Percentiles rank a stretch among this genome's conserved stretches.
Conservation (phyloP, 2,888 invertebrate species). For the Galerucella nymphaeae region DNA sequence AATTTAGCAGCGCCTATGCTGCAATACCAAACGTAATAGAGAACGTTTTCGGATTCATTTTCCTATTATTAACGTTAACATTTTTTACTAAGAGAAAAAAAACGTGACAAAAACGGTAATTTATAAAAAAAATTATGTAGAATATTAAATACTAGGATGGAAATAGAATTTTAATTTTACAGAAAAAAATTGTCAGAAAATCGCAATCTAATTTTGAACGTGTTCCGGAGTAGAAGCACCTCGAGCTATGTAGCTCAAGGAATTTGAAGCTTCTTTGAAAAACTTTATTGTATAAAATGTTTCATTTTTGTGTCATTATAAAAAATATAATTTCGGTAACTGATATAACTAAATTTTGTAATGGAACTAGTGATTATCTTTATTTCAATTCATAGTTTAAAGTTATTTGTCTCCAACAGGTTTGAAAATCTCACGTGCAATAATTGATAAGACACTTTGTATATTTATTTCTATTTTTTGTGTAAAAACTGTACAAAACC, state of each 20-base stretch:
- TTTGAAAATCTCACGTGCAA: not conserved
- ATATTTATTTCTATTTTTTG: not conserved
- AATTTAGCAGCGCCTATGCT: constrained; percentile 96
- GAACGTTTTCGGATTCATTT: constrained; percentile 13
- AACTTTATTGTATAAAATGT: too few species aligned
- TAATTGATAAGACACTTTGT: not conserved
- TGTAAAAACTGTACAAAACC: not conserved
- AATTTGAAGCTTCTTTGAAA: too few species aligned
- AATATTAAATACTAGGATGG: not conserved
- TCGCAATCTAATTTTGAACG: too few species aligned
- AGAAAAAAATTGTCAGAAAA: too few species aligned
- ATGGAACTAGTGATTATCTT: too few species aligned
- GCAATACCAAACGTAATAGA: constrained; percentile 95
- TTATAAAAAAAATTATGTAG: not conserved
- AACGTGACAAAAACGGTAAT: not conserved
- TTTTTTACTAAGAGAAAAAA: not conserved
- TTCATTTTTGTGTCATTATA: too few species aligned
- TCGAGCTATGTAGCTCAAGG: too few species aligned
- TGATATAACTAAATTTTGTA: too few species aligned
- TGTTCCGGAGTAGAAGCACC: too few species aligned
- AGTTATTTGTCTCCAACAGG: too few species aligned
- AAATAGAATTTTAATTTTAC: not conserved
- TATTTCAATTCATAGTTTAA: too few species aligned
- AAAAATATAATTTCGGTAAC: too few species aligned
- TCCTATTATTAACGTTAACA: not conserved